A percentile compares a stretch with the other conserved stretches of the same genome.
Conservation (phyloP, 2,113 vertebrate genomes). For the Galeopterus variegatus region DNA sequence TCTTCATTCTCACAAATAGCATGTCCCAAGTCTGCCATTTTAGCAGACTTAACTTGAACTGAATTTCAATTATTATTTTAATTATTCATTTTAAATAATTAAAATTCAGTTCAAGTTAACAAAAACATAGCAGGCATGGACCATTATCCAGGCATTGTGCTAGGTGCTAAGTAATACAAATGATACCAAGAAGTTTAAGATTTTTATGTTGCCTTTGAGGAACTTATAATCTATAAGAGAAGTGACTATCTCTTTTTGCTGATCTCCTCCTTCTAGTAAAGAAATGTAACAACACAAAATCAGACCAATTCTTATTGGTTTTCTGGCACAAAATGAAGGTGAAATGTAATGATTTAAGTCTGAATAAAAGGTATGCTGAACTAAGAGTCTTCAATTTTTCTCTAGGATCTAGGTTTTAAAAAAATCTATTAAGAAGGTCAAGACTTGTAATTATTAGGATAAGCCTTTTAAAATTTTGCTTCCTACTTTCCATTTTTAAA, state of each 20-base stretch:
- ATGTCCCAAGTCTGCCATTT: neutral
- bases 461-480: slow-evolving; percentile 16
- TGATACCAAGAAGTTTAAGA: neutral
- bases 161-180: neutral
- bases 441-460: neutral
- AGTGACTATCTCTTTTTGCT: neutral
- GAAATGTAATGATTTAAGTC: neutral
- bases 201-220: neutral
- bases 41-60: too few relatives aligned
- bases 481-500: slow-evolving; percentile 31
- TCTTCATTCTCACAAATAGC: neutral
- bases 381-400: neutral
- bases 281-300: neutral
- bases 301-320: neutral
- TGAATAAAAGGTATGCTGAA: neutral
- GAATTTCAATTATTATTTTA: too few relatives aligned
- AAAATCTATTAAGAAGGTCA: neutral
- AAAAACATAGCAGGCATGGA: neutral
- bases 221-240: neutral
- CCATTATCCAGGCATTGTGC: neutral
- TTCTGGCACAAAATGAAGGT: neutral
- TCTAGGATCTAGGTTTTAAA: neutral
- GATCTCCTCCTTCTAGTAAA: neutral
- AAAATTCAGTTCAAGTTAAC: slow-evolving; percentile 29
- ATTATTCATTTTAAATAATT: neutral